These are phyloP conservation scores for Drosophila arawakana DNA, from an alignment of 1,140 invertebrate genomes.

Conservation along the genomic window DNA sequence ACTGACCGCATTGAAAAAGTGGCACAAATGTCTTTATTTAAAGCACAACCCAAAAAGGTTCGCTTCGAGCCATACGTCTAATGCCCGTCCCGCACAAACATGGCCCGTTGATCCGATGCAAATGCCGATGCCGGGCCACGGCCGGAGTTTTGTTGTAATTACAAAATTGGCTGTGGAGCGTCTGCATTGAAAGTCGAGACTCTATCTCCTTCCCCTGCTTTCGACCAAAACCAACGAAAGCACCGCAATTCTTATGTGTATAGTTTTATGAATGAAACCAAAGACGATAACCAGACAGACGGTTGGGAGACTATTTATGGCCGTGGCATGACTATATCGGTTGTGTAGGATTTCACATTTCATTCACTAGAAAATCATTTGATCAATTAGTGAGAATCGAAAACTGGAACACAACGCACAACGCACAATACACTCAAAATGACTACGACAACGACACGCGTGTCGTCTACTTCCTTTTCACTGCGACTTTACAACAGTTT, in stretches of 20 bases:
- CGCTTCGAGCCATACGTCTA: slow-evolving; percentile 45
- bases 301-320: slow-evolving; percentile 63
- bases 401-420: slow-evolving; percentile 50
- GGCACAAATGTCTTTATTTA: slow-evolving; percentile 75
- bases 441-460: slow-evolving; percentile 26
- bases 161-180: slow-evolving; percentile 70
- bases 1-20: slow-evolving; percentile 60
- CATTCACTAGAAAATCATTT: slow-evolving; percentile 74
- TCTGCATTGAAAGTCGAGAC: slow-evolving; percentile 51
- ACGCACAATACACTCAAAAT: neutral
- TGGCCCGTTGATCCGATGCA: slow-evolving; percentile 22
- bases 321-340: slow-evolving; percentile 46
- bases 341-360: slow-evolving; percentile 71
- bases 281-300: slow-evolving; percentile 46
- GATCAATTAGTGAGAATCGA: slow-evolving; percentile 75
- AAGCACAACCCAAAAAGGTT: slow-evolving; percentile 49
- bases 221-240: neutral
- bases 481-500: slow-evolving; percentile 19
- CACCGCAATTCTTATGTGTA: slow-evolving; percentile 46
- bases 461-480: slow-evolving; percentile 54
- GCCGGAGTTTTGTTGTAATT: slow-evolving; percentile 62
- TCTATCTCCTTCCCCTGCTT: neutral
- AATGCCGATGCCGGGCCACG: neutral
- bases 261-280: slow-evolving; percentile 79
- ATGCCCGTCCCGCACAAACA: slow-evolving; percentile 34